These are phyloP conservation scores for Drosophila equinoxialis DNA, from an alignment of 1,140 invertebrate genomes.

Conservation along the genomic window DNA sequence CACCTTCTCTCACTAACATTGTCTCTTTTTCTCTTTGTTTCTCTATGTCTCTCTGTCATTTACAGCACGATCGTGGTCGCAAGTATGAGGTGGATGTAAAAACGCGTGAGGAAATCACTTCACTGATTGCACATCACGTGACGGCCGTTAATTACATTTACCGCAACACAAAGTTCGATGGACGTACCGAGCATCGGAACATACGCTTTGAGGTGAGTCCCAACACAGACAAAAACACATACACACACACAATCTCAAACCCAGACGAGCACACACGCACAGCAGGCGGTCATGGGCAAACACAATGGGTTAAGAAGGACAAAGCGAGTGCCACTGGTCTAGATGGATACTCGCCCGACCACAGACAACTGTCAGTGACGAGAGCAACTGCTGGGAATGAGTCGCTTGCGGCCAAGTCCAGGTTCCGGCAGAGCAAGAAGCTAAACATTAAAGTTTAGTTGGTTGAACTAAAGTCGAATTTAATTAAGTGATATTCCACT, in stretches of 20 bases:
- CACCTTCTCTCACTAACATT: slow-evolving; percentile 10
- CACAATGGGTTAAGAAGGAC: slow-evolving; percentile 49
- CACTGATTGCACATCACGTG: slow-evolving; percentile 98
- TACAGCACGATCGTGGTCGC: slow-evolving; percentile 85
- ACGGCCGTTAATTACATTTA: slow-evolving; percentile 99
- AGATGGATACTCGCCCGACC: slow-evolving; percentile 23
- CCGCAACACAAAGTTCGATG: slow-evolving; percentile 96
- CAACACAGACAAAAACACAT: not conserved
- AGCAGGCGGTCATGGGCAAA: slow-evolving; percentile 26
- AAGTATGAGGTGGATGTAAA: slow-evolving; percentile 88
- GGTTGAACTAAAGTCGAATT: not conserved
- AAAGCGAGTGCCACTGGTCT: slow-evolving; percentile 36
- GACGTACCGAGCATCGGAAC: slow-evolving; percentile 92
- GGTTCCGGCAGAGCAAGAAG: not conserved
- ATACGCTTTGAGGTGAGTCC: slow-evolving; percentile 97
- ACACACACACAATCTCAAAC: slow-evolving; percentile 14
- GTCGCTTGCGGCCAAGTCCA: not conserved
- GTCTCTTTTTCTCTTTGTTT: not conserved
- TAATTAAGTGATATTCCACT: not conserved
- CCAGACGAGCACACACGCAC: slow-evolving; percentile 5
- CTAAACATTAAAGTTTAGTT: not conserved
- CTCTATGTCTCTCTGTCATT: slow-evolving; percentile 40
- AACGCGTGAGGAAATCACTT: slow-evolving; percentile 98
- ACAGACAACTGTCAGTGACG: slow-evolving; percentile 15
- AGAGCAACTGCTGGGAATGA: slow-evolving; percentile 1